A percentile compares a stretch with the other conserved stretches of the same genome.
Conservation (phyloP, 2,888 invertebrate species). For the Limenitis arthemis region DNA sequence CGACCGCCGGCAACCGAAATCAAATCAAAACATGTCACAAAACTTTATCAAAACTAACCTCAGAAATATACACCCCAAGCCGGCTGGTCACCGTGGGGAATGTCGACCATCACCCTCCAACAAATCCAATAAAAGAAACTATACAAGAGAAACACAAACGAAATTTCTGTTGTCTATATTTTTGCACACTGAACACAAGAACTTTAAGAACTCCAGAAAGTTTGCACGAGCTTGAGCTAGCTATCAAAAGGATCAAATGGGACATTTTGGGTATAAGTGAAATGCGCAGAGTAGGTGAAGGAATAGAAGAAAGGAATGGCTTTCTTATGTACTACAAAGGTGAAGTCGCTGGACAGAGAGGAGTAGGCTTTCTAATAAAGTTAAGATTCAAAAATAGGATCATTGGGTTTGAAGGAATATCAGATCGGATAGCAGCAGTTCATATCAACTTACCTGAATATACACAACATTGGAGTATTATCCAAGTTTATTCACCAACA, state of each 20-base stretch:
- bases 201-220: conserved; percentile 18
- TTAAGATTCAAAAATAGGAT: conserved; percentile 8
- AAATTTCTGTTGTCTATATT: no score
- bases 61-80: no score
- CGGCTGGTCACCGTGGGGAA: no score
- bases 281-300: conserved; percentile 10
- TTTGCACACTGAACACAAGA: conserved; percentile 20
- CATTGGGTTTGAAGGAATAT: not conserved
- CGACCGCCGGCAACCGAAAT: no score
- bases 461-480: no score
- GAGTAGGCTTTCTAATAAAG: conserved; percentile 16
- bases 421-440: conserved; percentile 15
- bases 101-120: no score
- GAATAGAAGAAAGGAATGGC: conserved; percentile 7
- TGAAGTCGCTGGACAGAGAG: conserved; percentile 1
- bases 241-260: conserved; percentile 14
- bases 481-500: conserved; percentile 16
- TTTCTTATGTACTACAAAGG: conserved; percentile 10
- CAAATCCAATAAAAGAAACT: no score
- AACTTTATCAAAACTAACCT: no score
- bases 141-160: no score
- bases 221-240: conserved; percentile 15
- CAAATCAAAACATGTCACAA: no score
- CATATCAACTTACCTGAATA: no score
- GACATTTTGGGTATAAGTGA: conserved; percentile 21